These are phyloP conservation scores for Phlogophora meticulosa DNA, from an alignment of 2,888 invertebrate species.

Conservation along the genomic window DNA sequence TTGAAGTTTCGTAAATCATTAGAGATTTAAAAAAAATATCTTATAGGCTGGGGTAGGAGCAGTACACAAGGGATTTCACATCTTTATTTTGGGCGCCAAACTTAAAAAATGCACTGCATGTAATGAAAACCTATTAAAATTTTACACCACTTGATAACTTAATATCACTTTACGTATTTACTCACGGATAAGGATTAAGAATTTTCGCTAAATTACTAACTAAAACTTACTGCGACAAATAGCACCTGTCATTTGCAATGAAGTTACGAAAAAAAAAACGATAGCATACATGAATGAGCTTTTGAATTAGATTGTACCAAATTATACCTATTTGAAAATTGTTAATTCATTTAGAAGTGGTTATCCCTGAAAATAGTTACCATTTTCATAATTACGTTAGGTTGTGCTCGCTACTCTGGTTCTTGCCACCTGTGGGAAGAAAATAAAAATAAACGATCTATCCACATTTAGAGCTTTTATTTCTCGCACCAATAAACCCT, in stretches of 20 bases:
- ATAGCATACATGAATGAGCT: conserved; percentile 50
- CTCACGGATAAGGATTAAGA: conserved; percentile 52
- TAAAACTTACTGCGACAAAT: conserved; percentile 54
- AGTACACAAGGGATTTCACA: conserved; percentile 83
- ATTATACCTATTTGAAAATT: conserved; percentile 60
- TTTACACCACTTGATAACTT: conserved; percentile 30
- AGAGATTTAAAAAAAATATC: conserved; percentile 79
- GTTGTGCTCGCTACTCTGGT: conserved; percentile 89
- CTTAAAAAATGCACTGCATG: conserved; percentile 53
- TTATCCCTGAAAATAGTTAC: conserved; percentile 90
- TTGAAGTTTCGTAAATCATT: conserved; percentile 83
- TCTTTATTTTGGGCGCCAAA: conserved; percentile 65
- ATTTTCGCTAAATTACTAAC: conserved; percentile 48
- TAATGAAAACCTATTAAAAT: conserved; percentile 31
- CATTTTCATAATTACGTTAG: conserved; percentile 87
- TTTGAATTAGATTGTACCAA: conserved; percentile 56
- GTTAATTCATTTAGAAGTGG: conserved; percentile 77
- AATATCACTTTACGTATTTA: conserved; percentile 42
- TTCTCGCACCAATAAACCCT: conserved; percentile 27
- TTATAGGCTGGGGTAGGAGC: conserved; percentile 85
- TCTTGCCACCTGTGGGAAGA: conserved; percentile 88
- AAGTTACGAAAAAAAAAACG: conserved; percentile 45
- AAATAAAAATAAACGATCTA: conserved; percentile 88
- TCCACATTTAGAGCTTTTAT: conserved; percentile 80
- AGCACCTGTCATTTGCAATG: conserved; percentile 56